These are phyloP conservation scores for Petrocephalus zakoni DNA, from an alignment of 2,113 vertebrate genomes.

Conservation along the genomic window DNA sequence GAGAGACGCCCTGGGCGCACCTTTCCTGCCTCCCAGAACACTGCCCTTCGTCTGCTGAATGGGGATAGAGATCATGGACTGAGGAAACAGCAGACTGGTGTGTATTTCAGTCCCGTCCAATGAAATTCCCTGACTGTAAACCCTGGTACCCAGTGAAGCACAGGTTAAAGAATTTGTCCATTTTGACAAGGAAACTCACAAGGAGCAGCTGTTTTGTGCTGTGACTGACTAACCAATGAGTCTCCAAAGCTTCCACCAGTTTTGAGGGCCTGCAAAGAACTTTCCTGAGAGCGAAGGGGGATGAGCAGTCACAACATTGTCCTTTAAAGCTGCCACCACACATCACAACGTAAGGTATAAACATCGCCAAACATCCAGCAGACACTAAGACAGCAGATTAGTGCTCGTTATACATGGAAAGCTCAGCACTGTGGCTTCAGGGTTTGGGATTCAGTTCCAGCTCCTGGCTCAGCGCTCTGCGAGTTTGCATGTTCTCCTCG, in stretches of 20 bases:
- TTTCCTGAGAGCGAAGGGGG: neutral
- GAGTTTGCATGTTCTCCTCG: neutral
- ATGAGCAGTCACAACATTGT: neutral
- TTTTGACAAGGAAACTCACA: neutral
- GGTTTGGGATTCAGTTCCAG: neutral
- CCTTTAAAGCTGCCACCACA: neutral
- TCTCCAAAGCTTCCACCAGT: neutral
- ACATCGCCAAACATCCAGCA: neutral
- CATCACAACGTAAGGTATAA: neutral
- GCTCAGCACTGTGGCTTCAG: neutral
- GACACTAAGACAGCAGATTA: neutral
- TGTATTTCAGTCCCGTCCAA: neutral
- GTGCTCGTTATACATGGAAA: neutral
- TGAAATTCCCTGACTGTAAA: neutral
- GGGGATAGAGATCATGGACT: neutral
- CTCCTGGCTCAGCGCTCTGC: neutral
- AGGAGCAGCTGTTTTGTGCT: neutral
- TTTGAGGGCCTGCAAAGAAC: neutral
- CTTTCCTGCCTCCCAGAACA: neutral
- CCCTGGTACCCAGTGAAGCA: neutral
- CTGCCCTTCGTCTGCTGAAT: neutral
- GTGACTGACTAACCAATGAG: neutral
- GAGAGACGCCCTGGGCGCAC: neutral
- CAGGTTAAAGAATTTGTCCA: neutral
- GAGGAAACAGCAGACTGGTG: neutral